These are phyloP conservation scores for Anoncus sp. DNA, from an alignment of 2,888 invertebrate species.

Conservation along the genomic window DNA sequence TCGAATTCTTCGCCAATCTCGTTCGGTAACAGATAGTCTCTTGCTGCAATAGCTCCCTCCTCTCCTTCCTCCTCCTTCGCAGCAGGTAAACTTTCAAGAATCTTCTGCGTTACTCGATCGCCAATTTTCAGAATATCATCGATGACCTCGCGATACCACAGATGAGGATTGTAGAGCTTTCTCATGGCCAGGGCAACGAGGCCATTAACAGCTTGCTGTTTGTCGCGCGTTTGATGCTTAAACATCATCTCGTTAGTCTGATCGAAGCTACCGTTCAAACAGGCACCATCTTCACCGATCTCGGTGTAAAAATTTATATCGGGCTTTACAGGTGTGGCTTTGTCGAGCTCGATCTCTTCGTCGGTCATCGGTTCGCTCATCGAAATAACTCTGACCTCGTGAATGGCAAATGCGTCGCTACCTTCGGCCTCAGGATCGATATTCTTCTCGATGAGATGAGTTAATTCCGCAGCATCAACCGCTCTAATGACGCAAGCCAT, in stretches of 20 bases:
- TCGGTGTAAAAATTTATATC: constrained; percentile 82
- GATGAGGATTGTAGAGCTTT: constrained; percentile 84
- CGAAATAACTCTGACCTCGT: constrained; percentile 70
- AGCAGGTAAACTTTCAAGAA: constrained; percentile 84
- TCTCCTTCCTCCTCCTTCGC: constrained; percentile 85
- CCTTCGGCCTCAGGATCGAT: constrained; percentile 74
- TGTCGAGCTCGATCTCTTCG: constrained; percentile 77
- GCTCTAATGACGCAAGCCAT: constrained; percentile 82
- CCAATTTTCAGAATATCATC: constrained; percentile 85
- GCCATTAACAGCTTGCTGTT: constrained; percentile 85
- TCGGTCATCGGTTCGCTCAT: constrained; percentile 74
- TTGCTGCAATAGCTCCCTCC: constrained; percentile 81
- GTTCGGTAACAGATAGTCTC: constrained; percentile 83
- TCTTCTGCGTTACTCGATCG: constrained; percentile 82
- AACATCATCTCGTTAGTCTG: constrained; percentile 83
- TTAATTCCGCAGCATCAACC: constrained; percentile 76
- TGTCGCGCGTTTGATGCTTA: constrained; percentile 76
- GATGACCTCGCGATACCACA: constrained; percentile 86
- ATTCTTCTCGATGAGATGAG: constrained; percentile 79
- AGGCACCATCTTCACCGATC: constrained; percentile 80
- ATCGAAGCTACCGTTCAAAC: constrained; percentile 74
- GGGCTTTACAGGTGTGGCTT: constrained; percentile 76
- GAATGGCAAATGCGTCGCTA: constrained; percentile 73
- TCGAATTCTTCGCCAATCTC: constrained; percentile 82
- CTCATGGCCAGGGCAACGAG: constrained; percentile 86